Evolutionary conservation across 30 jellyfish, hydroid and myxozoan genomes (phyloP), one percentile per base, ranked within the genome.

Genomic region (Aurelia aurita): DNA sequence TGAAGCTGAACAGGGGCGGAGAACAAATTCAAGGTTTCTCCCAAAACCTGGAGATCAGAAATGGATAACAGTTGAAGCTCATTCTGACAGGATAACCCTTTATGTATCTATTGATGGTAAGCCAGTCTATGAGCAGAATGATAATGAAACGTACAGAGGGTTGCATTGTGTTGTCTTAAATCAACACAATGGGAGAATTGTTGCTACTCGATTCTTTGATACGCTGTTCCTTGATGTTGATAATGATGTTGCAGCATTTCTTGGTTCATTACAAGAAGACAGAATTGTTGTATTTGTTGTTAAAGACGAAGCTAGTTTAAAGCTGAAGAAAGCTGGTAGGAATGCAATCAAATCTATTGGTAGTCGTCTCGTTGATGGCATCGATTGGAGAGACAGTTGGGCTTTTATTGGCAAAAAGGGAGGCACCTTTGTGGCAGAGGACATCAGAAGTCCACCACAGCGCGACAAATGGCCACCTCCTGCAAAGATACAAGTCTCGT

Each of bases 131-230:
- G 29, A 16, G 67, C 12, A 22, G 4, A 22, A 2, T 34, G 85
- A 65, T 0, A 88, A 70, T 21, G 96, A 87, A 23, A 32, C 66
- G 10, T 11, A 28, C 32, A 55, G 97, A 32, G 97, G 97, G 18
- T 58, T 89, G 16, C 97, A 89, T 73, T 69, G 82, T 22, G 81
- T 89, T 55, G 96, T 82, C 18, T 68, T 89, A 0, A 89, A 82
- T 82, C 87, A 89, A 57, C 91, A 54, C 53, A 70, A 96, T 21
- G 97, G 97, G n/a, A 82, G 32, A 29, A 80, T 89, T 2, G 84
- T 89, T 96, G 97, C 97, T 11, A 89, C 65, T 9, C 59, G 95
- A 74, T 39, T 61, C 14, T 89, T 81, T 73, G 97, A 89, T 58
- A 89, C 97, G 13, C 73, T 72, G 58, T 58, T 47, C 3, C 82